Evolutionary conservation across 2,888 invertebrate genomes (phyloP).

Genomic region (Calameuta idolon): DNA sequence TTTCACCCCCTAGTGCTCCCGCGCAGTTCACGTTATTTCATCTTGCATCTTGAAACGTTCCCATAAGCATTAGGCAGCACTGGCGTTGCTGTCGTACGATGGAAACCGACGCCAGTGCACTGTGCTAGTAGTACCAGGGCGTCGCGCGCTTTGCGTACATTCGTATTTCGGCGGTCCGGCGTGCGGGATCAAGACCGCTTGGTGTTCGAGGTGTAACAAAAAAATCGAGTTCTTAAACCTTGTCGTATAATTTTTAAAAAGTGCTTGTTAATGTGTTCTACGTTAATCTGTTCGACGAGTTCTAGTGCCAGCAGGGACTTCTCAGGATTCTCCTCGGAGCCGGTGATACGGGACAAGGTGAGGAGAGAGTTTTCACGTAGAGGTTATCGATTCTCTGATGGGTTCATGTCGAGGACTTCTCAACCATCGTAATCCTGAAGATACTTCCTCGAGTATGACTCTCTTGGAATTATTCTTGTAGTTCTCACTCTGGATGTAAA

Average conservation of each 20-base stretch:
- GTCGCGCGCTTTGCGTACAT: constrained; percentile 4
- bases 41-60: background rate
- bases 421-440: background rate
- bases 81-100: background rate
- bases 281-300: background rate
- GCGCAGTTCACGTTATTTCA: background rate
- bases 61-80: background rate
- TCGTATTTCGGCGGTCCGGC: constrained; percentile 6
- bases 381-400: background rate
- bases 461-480: background rate
- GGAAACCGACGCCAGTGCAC: background rate
- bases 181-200: background rate
- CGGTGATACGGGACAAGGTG: background rate
- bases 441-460: background rate
- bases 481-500: background rate
- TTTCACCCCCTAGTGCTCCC: background rate
- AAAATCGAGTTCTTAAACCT: background rate
- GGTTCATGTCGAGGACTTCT: background rate
- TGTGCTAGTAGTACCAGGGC: background rate
- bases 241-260: background rate
- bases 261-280: background rate
- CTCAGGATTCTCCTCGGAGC: background rate
- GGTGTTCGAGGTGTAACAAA: background rate
- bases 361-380: background rate
- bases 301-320: background rate